Base-by-base conservation (phyloP, 2,113 vertebrate genomes). In the Podarcis muralis region DNA sequence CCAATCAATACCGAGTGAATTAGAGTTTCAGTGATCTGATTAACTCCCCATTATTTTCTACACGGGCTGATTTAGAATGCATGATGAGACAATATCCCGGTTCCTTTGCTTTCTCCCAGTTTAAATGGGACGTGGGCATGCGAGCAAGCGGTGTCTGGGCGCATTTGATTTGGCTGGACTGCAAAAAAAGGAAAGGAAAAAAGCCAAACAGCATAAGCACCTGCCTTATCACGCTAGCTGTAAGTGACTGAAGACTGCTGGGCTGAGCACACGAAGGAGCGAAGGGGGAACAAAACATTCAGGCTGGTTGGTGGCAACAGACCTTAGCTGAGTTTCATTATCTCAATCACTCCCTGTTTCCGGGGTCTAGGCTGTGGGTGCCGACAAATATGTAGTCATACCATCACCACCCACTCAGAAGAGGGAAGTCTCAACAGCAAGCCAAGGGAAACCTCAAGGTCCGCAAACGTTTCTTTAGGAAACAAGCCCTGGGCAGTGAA, bases 11-110 rank as follows among this genome's bases (percentile, higher is more conserved):
- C 83, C 96, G 97, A 98, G 97, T 98, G 98, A 99, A 98, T 99
- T 98, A 99, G 97, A 98, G 98, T 98, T 98, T 96, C 96, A 93
- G 97, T 99, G 98, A 99, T 99, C 98, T 98, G 98, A 98, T 99
- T 99, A 99, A 98, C 98, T 99, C 98, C 98, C 97, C 97, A 98
- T 99, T 98, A 98, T 98, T 98, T 98, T 97, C 98, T 97, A 95
- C 96, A 95, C 94, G 92, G 95, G 94, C 97, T 97, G 97, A 97
- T 98, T 99, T 97, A 97, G 97, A 98, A 98, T 97, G 97, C 97
- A 97, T 93, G 96, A 98, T 97, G 98, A 98, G 98, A 97, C 98
- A 98, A 98, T 98, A 98, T 98, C 97, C 96, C 94, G 95, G 97
- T 96, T 97, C 96, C 96, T 98, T 97, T 97, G 96, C 97, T 97